Evolutionary conservation across 2,888 invertebrate species (phyloP).

Genomic region (Drosophila nr. perissopoda): DNA sequence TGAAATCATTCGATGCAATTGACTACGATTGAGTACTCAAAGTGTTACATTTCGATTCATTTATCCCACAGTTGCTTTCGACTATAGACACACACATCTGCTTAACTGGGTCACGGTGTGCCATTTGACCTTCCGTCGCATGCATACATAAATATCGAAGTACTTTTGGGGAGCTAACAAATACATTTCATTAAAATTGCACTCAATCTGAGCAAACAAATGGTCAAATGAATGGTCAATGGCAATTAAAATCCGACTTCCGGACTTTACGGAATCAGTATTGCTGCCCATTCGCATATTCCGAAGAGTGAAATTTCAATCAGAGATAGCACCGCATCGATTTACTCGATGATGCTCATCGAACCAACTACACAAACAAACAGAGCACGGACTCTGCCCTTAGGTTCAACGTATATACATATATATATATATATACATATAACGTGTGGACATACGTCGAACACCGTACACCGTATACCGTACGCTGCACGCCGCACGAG

Average conservation of each 20-base stretch:
- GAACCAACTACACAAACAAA: conserved; percentile 41
- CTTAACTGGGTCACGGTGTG: conserved; percentile 39
- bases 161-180: not conserved
- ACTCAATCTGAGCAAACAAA: conserved; percentile 22
- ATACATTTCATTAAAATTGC: conserved; percentile 28
- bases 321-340: conserved; percentile 53
- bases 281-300: conserved; percentile 43
- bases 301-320: conserved; percentile 61
- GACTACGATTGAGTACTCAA: conserved; percentile 30
- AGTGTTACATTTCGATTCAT: conserved; percentile 22
- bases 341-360: conserved; percentile 50
- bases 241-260: conserved; percentile 43
- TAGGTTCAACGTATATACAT: conserved; percentile 18
- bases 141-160: not conserved
- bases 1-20: conserved; percentile 35
- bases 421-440: not conserved
- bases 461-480: not conserved
- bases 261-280: conserved; percentile 35
- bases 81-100: conserved; percentile 36
- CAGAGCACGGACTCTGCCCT: conserved; percentile 34
- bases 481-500: conserved; percentile 11
- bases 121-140: conserved; percentile 14
- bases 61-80: conserved; percentile 37
- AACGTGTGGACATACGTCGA: conserved; percentile 2
- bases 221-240: conserved; percentile 36